Percentiles rank a stretch among this genome's conserved stretches.
These are phyloP conservation scores for Indicator maculatus DNA, from an alignment of 2,113 vertebrate species.

Conservation along the genomic window DNA sequence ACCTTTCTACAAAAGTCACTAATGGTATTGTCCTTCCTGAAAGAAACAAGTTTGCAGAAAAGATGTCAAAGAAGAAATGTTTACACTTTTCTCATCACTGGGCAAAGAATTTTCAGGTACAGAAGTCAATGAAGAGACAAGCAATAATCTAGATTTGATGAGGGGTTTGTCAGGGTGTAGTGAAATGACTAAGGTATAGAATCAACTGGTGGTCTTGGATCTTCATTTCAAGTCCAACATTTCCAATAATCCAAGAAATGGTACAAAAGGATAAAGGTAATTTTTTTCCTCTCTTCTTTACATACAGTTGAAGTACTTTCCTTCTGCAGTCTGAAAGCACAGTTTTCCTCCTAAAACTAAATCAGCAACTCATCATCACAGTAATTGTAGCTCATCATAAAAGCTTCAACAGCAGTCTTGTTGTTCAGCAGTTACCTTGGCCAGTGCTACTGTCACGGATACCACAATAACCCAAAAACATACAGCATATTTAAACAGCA, in stretches of 20 bases:
- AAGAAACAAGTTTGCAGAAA: background rate
- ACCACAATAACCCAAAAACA: background rate
- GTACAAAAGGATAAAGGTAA: background rate
- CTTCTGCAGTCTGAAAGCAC: background rate
- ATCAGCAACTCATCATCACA: background rate
- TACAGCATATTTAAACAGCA: background rate
- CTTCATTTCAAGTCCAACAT: background rate
- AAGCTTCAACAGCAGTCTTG: slow-evolving; percentile 3
- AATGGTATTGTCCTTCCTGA: background rate
- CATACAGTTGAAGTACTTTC: background rate
- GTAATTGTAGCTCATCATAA: background rate
- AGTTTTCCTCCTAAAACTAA: background rate
- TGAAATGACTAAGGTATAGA: background rate
- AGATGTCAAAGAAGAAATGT: background rate
- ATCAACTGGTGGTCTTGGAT: background rate
- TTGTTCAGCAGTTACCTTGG: background rate
- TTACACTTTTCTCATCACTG: background rate
- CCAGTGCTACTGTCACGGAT: background rate
- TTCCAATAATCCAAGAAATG: background rate
- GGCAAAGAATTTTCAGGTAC: background rate
- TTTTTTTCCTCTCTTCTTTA: background rate
- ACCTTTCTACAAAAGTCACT: background rate
- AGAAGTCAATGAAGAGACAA: background rate
- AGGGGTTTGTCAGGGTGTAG: background rate
- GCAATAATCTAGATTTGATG: background rate